A percentile compares a stretch with the other conserved stretches of the same genome.
phyloP scores from a whole-genome alignment of 2,797 vertebrate genomes.

The Pterois miles region DNA sequence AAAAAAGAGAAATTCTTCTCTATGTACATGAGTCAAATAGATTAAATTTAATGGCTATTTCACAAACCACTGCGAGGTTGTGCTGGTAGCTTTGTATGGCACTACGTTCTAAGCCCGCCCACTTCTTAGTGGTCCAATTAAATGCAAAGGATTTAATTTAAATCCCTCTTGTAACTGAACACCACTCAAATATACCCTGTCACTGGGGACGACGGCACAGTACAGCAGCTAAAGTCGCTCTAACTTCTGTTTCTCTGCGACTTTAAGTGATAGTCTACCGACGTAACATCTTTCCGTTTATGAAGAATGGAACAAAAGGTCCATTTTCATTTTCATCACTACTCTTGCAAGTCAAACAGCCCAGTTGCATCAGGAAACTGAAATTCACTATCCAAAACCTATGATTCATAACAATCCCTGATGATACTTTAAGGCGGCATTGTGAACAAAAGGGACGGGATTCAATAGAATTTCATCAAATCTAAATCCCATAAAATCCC shows the following conservation, averaged over 20 bases:
- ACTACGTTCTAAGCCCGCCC: no score
- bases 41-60: no score
- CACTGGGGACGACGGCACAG: no score
- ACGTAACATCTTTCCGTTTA: background rate
- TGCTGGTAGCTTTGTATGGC: no score
- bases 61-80: no score
- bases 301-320: background rate
- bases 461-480: constrained; percentile 18
- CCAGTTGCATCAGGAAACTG: background rate
- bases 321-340: background rate
- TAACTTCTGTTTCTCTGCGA: background rate
- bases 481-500: constrained; percentile 1
- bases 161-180: no score
- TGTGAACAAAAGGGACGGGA: background rate
- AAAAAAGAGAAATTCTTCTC: no score
- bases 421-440: background rate
- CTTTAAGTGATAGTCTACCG: background rate
- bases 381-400: background rate
- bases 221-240: no score
- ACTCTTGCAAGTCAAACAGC: background rate
- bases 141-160: no score
- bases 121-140: no score
- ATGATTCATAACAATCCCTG: background rate
- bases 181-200: no score
- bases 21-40: no score